phyloP scores from a whole-genome alignment of 1,140 invertebrate genomes.

The Linepithema humile region DNA sequence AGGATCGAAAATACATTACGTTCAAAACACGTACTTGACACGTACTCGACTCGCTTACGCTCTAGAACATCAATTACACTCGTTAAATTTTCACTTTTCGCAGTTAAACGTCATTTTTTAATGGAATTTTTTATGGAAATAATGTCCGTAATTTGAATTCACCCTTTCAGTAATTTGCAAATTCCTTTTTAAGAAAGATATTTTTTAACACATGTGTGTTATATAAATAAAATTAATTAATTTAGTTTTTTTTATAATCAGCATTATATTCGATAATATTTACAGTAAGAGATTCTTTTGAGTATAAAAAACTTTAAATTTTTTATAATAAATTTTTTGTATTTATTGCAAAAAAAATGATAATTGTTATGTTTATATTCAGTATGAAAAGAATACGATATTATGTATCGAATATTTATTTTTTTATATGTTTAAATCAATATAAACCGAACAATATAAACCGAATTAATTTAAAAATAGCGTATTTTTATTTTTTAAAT shows the following conservation, averaged over 20 bases:
- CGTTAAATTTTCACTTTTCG: constrained; percentile 32
- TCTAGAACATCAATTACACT: constrained; percentile 47
- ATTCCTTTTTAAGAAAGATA: not conserved
- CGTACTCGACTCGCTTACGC: constrained; percentile 54
- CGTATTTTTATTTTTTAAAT: too few relatives aligned
- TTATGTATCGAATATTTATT: not conserved
- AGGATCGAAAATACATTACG: constrained; percentile 34
- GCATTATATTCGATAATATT: not conserved
- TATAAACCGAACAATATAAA: too few relatives aligned
- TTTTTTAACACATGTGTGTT: not conserved
- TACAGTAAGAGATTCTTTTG: not conserved
- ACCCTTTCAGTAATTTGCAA: not conserved
- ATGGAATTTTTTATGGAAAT: not conserved
- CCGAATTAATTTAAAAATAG: too few relatives aligned
- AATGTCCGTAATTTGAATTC: not conserved
- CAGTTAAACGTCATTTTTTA: constrained; percentile 20
- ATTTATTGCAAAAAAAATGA: not conserved
- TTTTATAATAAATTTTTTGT: not conserved
- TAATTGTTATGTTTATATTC: not conserved
- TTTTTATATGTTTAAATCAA: not conserved
- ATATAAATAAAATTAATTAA: not conserved
- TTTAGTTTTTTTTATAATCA: not conserved
- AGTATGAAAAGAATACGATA: not conserved
- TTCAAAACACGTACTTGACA: constrained; percentile 26
- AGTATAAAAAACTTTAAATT: not conserved